Evolutionary conservation across 2,797 vertebrate species (phyloP), one percentile per base, ranked within the genome.

Genomic region (Manis crassicaudata): DNA sequence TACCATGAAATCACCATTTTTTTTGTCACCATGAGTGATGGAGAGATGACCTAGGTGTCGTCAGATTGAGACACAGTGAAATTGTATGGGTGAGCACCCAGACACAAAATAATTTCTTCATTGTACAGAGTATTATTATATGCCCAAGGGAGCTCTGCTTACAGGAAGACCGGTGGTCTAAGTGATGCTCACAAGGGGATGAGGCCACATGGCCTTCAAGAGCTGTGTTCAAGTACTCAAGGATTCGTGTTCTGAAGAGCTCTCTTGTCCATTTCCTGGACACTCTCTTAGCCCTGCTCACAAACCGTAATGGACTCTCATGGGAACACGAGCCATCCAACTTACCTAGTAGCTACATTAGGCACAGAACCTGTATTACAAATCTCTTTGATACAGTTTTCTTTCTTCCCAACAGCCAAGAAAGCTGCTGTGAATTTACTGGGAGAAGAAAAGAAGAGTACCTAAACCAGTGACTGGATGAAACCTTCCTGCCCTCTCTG

Each of bases 371-470:
- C 11, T 27, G 12, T 40, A 8, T 70, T 93, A 27, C 18, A 35
- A 79, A 90, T 58, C 56, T 46, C 43, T 56, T 77, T 97, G 90
- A 97, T 70, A 54, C 52, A 67, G 96, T 96, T 96, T 82, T 97
- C 82, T 98, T 92, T 95, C 58, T 37, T 94, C 92, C 96, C 58
- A 54, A 96, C 98, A 99, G 99, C 99, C 94, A 99, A 99, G 98
- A 99, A 98, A 98, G 99, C 99, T 56, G 99, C 99, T 54, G 99
- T 99, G 96, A 99, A 99, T 97, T 92, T 99, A 85, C 98, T 99
- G 14, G 99, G 99, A 35, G 99, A 99, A 68, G 99, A 99, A 97
- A 99, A 99, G 98, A 99, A 99, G 98, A 99, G 98, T 97, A 98
- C 98, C 94, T 99, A 99, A 98, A 96, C 67, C 27, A 25, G 17